Evolutionary conservation across 2,888 invertebrate genomes (phyloP), one percentile per base, ranked within the genome.

Genomic region (Phyllotreta striolata): DNA sequence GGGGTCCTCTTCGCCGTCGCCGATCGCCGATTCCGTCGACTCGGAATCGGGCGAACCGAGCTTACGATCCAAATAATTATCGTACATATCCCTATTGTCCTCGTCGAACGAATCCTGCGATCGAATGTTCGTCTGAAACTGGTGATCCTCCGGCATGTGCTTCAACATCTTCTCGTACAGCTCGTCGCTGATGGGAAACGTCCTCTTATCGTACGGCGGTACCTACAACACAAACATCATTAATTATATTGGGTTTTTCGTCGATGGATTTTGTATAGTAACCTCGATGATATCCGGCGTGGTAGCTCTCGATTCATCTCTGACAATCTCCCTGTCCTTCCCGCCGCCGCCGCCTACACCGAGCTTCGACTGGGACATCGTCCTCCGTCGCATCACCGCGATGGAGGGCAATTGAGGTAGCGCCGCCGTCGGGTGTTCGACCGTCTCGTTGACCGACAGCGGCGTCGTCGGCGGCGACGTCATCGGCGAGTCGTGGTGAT

Each of bases 1-100:
- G 34, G 93, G 93, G 81, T 93, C 93, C 77, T 92, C 92, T 47
- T 73, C 73, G 80, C 93, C 93, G 76, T 92, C 76, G 1, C 86
- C 87, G 56, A 85, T 83, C 56, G 86, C 87, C 24, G 88, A 88
- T 73, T 84, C 84, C 57, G 84, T 84, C 60, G 83, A 83, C 70
- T 84, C 85, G 78, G 81, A 81, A 58, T 79, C 80, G n/a, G 77
- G 78, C 13, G 79, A 78, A 34, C 74, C 74, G 13, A 70, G 55
- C 47, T 74, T 75, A 12, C 69, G 70, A 60, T 74, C 71, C 60
- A 73, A 37, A 12, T 60, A 60, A 7, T 8, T 38, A n/a, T 54
- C 60, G 34, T 66, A 67, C n/a, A 59, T 39, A 9, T 44, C 61
- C 14, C 51, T 38, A 13, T 41, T 62, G 2, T 67, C 69, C 14